phyloP scores from a whole-genome alignment of 2,888 invertebrate species.

The Crioceris asparagi region DNA sequence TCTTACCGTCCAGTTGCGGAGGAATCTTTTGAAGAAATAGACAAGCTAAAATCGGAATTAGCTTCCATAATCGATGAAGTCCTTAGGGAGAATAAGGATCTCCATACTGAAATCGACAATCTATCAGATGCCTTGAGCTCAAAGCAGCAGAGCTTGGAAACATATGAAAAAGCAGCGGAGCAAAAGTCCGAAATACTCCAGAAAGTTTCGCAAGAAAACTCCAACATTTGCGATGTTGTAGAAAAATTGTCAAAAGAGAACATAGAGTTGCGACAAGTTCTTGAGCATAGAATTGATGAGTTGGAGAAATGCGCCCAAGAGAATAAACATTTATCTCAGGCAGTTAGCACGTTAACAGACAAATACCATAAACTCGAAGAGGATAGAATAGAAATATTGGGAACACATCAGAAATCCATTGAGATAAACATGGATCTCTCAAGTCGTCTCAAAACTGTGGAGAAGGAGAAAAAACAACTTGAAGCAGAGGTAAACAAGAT shows the following conservation, averaged over 20 bases:
- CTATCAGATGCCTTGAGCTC: constrained; percentile 1
- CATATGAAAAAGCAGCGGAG: constrained; percentile 5
- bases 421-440: constrained; percentile 24
- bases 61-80: not conserved
- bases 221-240: constrained; percentile 17
- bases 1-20: no score
- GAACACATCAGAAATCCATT: constrained; percentile 24
- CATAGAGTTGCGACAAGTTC: constrained; percentile 10
- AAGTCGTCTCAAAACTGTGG: constrained; percentile 19
- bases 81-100: no score
- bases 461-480: constrained; percentile 19
- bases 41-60: not conserved
- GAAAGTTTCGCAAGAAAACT: constrained; percentile 13
- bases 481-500: constrained; percentile 19
- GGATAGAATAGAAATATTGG: constrained; percentile 23
- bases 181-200: constrained; percentile 12
- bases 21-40: constrained; percentile 1
- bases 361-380: constrained; percentile 26
- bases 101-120: not conserved
- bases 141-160: constrained; percentile 2
- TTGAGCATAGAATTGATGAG: constrained; percentile 8
- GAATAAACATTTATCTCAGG: constrained; percentile 14
- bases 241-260: constrained; percentile 17
- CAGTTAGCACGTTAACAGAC: constrained; percentile 14
- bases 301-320: constrained; percentile 11